Evolutionary conservation across 92 coral and sea anemone genomes (phyloP).

Genomic region (Pocillopora grandis): DNA sequence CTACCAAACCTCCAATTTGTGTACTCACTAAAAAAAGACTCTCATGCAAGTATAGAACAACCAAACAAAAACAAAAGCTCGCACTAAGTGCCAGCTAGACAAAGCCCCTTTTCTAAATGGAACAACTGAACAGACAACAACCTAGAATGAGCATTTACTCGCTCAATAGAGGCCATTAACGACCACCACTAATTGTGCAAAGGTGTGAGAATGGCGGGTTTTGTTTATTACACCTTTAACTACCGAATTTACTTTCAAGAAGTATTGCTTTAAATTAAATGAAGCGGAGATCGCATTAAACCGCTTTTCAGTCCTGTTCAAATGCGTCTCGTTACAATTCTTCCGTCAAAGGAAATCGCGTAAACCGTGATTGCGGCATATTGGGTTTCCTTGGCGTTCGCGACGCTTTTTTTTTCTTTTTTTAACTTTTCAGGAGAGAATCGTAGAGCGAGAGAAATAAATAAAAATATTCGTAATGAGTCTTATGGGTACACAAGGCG

Average conservation of each 20-base stretch:
- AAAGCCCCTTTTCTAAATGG: slow-evolving; percentile 73
- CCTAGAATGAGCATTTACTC: slow-evolving; percentile 75
- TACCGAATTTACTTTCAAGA: slow-evolving; percentile 9
- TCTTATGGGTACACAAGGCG: slow-evolving; percentile 19
- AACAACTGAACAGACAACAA: slow-evolving; percentile 76
- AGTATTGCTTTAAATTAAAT: slow-evolving; percentile 15
- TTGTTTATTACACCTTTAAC: slow-evolving; percentile 47
- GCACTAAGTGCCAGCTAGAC: slow-evolving; percentile 50
- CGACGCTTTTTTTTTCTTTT: slow-evolving; percentile 9
- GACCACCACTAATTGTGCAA: slow-evolving; percentile 59
- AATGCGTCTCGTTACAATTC: neutral
- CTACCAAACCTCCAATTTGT: slow-evolving; percentile 37
- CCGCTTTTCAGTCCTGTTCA: neutral
- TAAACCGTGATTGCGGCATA: neutral
- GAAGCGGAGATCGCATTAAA: slow-evolving; percentile 2
- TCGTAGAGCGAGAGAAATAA: neutral
- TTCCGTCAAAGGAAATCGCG: slow-evolving; percentile 14
- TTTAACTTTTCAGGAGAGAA: neutral
- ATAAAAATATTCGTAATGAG: slow-evolving; percentile 6
- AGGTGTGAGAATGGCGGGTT: slow-evolving; percentile 81
- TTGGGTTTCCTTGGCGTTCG: slow-evolving; percentile 4
- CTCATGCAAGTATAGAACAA: slow-evolving; percentile 35
- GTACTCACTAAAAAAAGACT: slow-evolving; percentile 47
- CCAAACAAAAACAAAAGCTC: slow-evolving; percentile 71
- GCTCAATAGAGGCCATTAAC: slow-evolving; percentile 80